These are phyloP conservation scores for Drosophila prolongata DNA, from an alignment of 2,888 invertebrate genomes.

Conservation along the genomic window DNA sequence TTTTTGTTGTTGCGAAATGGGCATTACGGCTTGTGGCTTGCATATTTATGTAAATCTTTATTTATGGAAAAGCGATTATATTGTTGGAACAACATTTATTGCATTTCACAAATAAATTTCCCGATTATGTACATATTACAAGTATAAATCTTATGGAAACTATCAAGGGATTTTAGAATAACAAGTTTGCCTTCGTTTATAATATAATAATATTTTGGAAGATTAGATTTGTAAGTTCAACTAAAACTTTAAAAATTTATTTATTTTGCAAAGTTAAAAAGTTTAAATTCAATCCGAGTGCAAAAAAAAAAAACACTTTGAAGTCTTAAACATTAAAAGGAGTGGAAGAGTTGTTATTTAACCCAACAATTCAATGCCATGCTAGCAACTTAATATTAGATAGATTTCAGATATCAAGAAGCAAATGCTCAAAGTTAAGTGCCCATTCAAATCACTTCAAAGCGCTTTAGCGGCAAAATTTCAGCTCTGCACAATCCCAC, in stretches of 20 bases:
- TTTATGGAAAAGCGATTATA: conserved; percentile 15
- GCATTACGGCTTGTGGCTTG: background rate
- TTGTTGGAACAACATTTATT: background rate
- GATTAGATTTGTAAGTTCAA: no score
- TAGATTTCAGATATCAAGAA: conserved; percentile 1
- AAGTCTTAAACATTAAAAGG: background rate
- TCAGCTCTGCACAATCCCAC: conserved; percentile 5
- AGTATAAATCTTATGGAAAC: no score
- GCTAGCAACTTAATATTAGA: background rate
- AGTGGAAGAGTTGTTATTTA: background rate
- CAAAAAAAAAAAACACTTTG: no score
- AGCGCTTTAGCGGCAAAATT: conserved; percentile 4
- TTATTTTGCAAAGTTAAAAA: no score
- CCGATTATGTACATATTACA: no score
- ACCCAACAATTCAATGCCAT: background rate
- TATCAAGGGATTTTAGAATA: no score
- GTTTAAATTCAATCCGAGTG: no score
- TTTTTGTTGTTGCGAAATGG: background rate
- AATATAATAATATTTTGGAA: no score
- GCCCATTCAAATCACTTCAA: conserved; percentile 10
- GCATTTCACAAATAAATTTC: conserved; percentile 4
- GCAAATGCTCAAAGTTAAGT: conserved; percentile 4
- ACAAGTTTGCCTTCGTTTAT: no score
- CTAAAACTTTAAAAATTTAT: no score
- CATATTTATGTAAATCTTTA: conserved; percentile 22